Evolutionary conservation across 1,140 invertebrate genomes (phyloP), one percentile per base, ranked within the genome.

Genomic region (Berghia stephanieae): DNA sequence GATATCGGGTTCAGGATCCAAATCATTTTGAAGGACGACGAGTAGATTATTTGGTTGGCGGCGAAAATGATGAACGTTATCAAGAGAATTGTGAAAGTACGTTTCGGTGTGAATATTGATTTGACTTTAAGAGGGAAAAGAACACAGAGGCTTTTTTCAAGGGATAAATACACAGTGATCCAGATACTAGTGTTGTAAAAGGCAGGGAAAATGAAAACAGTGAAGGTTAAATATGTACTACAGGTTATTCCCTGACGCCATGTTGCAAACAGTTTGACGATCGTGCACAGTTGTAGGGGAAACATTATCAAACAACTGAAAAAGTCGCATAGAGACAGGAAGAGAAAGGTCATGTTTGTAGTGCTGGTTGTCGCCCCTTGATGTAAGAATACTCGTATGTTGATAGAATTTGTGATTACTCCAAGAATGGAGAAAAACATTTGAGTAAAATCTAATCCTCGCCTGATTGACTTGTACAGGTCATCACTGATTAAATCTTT

Each of bases 71-170:
- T 2, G 40, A 21, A 73, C 8, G 57, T 36, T 36, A n/a, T n/a
- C 2, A 73, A n/a, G 8, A 55, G 38, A 4, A 38, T 31, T 3
- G 38, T 5, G 1, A 55, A 38, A 4, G 70, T 73, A n/a, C 8
- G 38, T 57, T 55, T 73, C 13, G 70, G 27, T 38, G 16, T 4
- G 49, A 73, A 18, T 5, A 73, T 1, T n/a, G 21, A 31, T 73
- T 55, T 73, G 6, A 73, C 21, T 38, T 40, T 52, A 34, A 73
- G 49, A 36, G 70, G 70, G 6, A 57, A 24, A 4, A 73, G 0
- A 18, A 73, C 70, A 57, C 27, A 55, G 27, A 73, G 3, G 46
- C 46, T 42, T 27, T 49, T 52, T 42, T 73, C 70, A 34, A 73
- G 5, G 5, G 44, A 73, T 24, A 57, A 44, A 34, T 70, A 70